phyloP scores from a whole-genome alignment of 2,888 invertebrate genomes.

The Kryphioiulus occultus region DNA sequence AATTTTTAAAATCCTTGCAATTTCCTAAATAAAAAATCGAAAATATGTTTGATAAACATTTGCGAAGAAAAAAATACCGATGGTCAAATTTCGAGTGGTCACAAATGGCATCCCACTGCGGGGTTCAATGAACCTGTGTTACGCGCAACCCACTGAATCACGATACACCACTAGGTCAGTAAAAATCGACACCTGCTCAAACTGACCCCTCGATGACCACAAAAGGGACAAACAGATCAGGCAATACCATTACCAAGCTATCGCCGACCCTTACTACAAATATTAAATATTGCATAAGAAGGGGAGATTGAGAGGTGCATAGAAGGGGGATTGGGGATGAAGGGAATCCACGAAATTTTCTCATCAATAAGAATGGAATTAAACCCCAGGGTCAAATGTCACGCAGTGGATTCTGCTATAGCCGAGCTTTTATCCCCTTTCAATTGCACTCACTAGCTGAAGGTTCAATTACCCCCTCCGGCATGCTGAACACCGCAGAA shows the following conservation, averaged over 20 bases:
- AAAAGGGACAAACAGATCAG: conserved; percentile 23
- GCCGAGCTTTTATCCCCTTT: conserved; percentile 9
- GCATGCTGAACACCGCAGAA: not conserved
- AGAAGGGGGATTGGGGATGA: not conserved
- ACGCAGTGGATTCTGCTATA: not conserved
- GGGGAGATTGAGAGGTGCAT: not conserved
- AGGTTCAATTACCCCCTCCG: conserved; percentile 23
- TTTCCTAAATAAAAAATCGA: no score
- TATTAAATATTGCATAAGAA: not conserved
- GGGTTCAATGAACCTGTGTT: not conserved
- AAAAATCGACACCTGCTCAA: conserved; percentile 11
- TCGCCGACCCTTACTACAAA: not conserved
- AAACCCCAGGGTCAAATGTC: not conserved
- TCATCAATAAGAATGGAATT: conserved; percentile 23
- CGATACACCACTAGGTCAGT: not conserved
- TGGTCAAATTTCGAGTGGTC: not conserved
- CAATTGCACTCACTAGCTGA: conserved; percentile 23
- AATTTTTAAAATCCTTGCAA: no score
- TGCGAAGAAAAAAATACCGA: not conserved
- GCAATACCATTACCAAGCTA: conserved; percentile 1
- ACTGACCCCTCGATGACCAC: conserved; percentile 6
- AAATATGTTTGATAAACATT: no score
- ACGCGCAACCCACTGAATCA: not conserved
- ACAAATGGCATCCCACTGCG: not conserved
- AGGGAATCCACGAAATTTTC: conserved; percentile 23